Conservation (phyloP, 2,888 invertebrate species). For the Horisme vitalbata region DNA sequence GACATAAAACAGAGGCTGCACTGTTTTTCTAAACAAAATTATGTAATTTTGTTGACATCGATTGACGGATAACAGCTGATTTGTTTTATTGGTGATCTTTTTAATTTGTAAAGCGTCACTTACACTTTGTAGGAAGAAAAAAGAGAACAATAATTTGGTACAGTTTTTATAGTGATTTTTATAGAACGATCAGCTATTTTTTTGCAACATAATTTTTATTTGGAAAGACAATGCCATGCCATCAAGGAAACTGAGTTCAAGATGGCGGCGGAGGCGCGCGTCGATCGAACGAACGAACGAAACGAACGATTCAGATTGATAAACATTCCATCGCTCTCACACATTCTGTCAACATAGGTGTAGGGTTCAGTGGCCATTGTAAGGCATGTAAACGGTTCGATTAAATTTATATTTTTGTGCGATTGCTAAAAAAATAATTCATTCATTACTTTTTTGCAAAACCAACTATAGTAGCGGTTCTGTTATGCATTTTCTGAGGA, state of each 20-base stretch:
- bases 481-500: too few species aligned
- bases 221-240: constrained; percentile 61
- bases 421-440: too few species aligned
- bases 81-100: constrained; percentile 77
- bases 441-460: too few species aligned
- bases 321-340: not conserved
- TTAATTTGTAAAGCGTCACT: constrained; percentile 47
- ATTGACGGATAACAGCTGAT: constrained; percentile 84
- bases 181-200: constrained; percentile 37
- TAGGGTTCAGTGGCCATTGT: too few species aligned
- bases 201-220: constrained; percentile 62
- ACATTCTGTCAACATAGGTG: too few species aligned
- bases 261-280: constrained; percentile 54
- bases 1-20: constrained; percentile 75
- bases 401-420: too few species aligned
- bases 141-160: constrained; percentile 44
- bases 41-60: constrained; percentile 84
- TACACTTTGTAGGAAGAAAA: constrained; percentile 34
- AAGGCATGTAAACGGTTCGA: too few species aligned
- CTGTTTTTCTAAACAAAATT: constrained; percentile 83
- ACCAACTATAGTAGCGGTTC: too few species aligned
- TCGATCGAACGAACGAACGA: too few species aligned
- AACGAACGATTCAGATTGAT: too few species aligned
- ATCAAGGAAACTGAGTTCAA: constrained; percentile 68
- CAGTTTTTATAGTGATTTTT: constrained; percentile 48